phyloP scores from a whole-genome alignment of 2,797 vertebrate species.

The Loris lydekkerianus region DNA sequence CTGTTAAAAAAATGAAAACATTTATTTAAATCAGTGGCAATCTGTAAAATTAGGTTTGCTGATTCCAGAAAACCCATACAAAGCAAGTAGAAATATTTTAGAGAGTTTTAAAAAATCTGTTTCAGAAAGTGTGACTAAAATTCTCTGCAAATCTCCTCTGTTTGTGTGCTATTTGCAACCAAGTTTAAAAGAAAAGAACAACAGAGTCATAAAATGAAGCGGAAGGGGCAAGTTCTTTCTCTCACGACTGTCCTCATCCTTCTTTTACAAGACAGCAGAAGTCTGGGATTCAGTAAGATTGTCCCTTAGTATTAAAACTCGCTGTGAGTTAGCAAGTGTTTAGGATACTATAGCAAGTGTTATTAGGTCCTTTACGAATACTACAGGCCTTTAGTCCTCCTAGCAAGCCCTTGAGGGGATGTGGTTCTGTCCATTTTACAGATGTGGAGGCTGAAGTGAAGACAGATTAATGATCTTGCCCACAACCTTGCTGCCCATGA shows the following conservation, averaged over 20 bases:
- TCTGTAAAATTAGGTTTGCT: slow-evolving; percentile 53
- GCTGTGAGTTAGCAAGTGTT: not conserved
- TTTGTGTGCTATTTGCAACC: not conserved
- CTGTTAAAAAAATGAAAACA: not conserved
- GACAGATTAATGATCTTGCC: not conserved
- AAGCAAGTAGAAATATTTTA: slow-evolving; percentile 23
- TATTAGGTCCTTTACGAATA: not conserved
- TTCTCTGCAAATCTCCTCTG: not conserved
- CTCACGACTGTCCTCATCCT: not conserved
- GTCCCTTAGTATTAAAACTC: slow-evolving; percentile 34
- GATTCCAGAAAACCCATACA: slow-evolving; percentile 47
- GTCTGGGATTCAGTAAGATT: not conserved
- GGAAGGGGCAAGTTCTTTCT: not conserved
- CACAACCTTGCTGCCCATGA: not conserved
- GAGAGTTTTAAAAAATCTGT: slow-evolving; percentile 20
- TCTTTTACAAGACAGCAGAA: not conserved
- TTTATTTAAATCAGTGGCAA: slow-evolving; percentile 46
- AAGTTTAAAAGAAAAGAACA: slow-evolving; percentile 13
- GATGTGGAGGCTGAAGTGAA: not conserved
- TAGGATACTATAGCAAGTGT: not conserved
- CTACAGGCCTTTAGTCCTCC: not conserved
- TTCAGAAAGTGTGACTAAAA: slow-evolving; percentile 30
- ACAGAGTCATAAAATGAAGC: slow-evolving; percentile 16
- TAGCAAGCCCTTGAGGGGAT: not conserved
- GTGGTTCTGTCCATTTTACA: not conserved